Conservation (phyloP, 2,888 invertebrate genomes). For the Leptogaster cylindrica region DNA sequence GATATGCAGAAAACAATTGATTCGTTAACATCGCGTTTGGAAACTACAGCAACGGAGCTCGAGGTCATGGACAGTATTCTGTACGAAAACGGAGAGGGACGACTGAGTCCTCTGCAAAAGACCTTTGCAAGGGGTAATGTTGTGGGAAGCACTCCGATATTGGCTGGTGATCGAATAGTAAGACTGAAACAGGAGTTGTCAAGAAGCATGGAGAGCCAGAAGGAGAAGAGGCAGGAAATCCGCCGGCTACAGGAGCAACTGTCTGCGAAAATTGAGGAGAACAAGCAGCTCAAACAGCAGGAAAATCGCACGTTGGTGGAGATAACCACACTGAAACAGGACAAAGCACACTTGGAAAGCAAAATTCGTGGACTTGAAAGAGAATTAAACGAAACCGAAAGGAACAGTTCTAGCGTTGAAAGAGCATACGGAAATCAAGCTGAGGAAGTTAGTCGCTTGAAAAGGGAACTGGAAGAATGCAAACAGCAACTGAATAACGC, state of each 20-base stretch:
- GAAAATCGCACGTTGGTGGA: constrained; percentile 57
- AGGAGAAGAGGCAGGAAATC: constrained; percentile 64
- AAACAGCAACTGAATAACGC: constrained; percentile 62
- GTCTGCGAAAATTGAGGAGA: constrained; percentile 53
- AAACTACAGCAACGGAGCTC: constrained; percentile 57
- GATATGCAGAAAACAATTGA: constrained; percentile 57
- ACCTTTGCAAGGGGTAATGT: constrained; percentile 52
- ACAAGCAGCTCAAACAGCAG: constrained; percentile 54
- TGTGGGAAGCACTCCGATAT: constrained; percentile 55
- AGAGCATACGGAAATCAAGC: constrained; percentile 22
- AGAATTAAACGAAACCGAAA: constrained; percentile 59
- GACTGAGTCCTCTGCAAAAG: constrained; percentile 51
- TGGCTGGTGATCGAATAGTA: constrained; percentile 58
- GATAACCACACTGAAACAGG: constrained; percentile 56
- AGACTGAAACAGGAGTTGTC: constrained; percentile 63
- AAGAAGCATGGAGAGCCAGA: constrained; percentile 61
- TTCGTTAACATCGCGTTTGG: constrained; percentile 54
- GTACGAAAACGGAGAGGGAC: constrained; percentile 54
- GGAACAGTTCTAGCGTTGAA: constrained; percentile 57
- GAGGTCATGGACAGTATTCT: constrained; percentile 58
- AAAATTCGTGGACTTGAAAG: constrained; percentile 55
- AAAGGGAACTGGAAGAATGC: constrained; percentile 58
- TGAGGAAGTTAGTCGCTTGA: constrained; percentile 58
- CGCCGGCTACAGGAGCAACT: constrained; percentile 60
- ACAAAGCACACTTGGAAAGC: constrained; percentile 55